Conservation (phyloP, 23 tunicate species). For the Oikopleura dioica region DNA sequence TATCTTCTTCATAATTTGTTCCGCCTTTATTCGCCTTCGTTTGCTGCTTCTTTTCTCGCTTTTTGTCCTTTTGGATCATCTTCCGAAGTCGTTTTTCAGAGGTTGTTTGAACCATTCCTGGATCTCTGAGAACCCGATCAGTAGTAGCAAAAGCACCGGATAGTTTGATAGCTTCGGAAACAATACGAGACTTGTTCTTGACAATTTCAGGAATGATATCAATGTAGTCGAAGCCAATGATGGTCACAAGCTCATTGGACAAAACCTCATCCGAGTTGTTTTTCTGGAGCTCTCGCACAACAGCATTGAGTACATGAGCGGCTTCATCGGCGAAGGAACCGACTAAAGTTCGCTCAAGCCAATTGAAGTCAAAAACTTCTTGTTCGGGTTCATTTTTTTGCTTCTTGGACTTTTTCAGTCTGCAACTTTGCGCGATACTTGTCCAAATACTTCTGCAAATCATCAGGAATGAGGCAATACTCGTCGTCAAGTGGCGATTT, state of each 20-base stretch:
- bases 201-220: slow-evolving; percentile 5
- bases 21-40: not conserved
- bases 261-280: not conserved
- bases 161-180: not conserved
- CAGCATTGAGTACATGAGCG: not conserved
- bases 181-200: not conserved
- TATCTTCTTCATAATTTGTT: not conserved
- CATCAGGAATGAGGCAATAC: no score
- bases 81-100: not conserved
- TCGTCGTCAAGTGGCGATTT: no score
- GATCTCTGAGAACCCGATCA: slow-evolving; percentile 6
- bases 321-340: not conserved
- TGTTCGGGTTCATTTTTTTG: not conserved
- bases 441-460: no score
- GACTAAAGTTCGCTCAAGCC: not conserved
- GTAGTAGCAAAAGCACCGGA: not conserved
- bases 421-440: no score
- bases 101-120: not conserved
- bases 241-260: not conserved
- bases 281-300: not conserved
- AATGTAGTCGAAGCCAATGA: not conserved
- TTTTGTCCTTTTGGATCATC: not conserved
- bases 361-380: not conserved
- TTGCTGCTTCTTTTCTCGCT: not conserved
- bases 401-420: not conserved